Base-by-base conservation (phyloP, 2,888 invertebrate species). In the Oscheius sp. region DNA sequence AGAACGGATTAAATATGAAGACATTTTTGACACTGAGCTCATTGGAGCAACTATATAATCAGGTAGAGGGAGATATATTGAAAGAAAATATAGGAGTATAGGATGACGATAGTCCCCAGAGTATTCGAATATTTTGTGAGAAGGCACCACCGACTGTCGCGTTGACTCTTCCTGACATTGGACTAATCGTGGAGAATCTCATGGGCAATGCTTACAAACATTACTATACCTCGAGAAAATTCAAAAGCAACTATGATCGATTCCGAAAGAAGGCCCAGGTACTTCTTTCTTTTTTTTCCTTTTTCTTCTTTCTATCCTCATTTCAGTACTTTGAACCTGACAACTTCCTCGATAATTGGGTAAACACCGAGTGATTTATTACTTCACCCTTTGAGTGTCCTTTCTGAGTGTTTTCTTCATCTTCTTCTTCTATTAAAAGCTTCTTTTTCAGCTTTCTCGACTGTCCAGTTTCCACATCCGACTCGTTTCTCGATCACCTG, bases 1-100 rank as follows among this genome's bases (percentile, higher is more conserved):
- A 98, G 87, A 96, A 98, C 87, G 98, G 98, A n/a, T 94, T 98
- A n/a, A 94, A 93, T 73, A 96, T 98, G 94, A 91, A 93, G 80
- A 94, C 94, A 87, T 98, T 97, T 88, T 90, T 98, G 68, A 94
- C 96, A 49, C 94, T 97, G 85, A 93, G 93, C n/a, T 90, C 95
- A 28, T 90, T 98, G 54, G 97, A 98, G 88, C 94, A 96, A 86
- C 90, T 98, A 49, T 98, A 97, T 87, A 96, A 95, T 88, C 93
- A 74, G 72, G 77, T 76, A 6, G 30, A 36, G 65, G 12, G 1
- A 54, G 0, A 45, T 5, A 41, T 1, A 17, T 22, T 20, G 38
- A 28, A 50, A 24, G 17, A 22, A 33, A 38, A 59, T 45, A 2
- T 95, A 87, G 90, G 96, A 68, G 93, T 94, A 5, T 68, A 89